A percentile compares a stretch with the other conserved stretches of the same genome.
Evolutionary conservation across 2,113 vertebrate genomes (phyloP).

Genomic region (Syngnathus floridae): DNA sequence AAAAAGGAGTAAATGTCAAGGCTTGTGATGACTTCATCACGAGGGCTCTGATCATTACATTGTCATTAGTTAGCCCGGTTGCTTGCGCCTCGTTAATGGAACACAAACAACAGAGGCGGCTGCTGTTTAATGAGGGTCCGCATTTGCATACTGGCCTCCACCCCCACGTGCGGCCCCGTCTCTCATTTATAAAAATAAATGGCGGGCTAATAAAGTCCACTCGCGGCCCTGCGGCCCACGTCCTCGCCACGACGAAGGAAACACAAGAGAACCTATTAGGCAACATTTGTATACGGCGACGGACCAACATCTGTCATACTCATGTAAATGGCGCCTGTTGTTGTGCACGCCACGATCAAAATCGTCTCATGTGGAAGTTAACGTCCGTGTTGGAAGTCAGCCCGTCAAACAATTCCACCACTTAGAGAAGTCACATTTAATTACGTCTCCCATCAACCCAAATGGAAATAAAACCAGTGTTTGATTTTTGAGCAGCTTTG

Average conservation of each 20-base stretch:
- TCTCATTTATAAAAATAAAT: constrained; percentile 73
- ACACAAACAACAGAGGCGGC: constrained; percentile 53
- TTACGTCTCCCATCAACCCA: constrained; percentile 44
- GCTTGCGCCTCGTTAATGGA: constrained; percentile 64
- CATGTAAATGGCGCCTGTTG: constrained; percentile 52
- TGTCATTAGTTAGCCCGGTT: constrained; percentile 65
- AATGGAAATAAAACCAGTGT: constrained; percentile 44
- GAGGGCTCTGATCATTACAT: constrained; percentile 62
- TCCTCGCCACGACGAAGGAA: constrained; percentile 57
- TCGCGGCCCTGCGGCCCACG: constrained; percentile 54
- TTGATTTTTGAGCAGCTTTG: constrained; percentile 59
- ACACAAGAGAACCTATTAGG: constrained; percentile 61
- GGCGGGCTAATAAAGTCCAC: constrained; percentile 67
- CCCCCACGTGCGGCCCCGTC: constrained; percentile 57
- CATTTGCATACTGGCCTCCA: constrained; percentile 72
- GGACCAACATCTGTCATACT: constrained; percentile 52
- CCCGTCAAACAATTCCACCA: constrained; percentile 34
- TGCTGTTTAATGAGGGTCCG: constrained; percentile 68
- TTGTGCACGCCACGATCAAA: constrained; percentile 46
- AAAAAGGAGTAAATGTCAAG: constrained; percentile 50
- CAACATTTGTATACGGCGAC: constrained; percentile 51
- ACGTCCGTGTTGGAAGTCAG: constrained; percentile 43
- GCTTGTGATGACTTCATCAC: constrained; percentile 61
- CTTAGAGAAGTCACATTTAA: constrained; percentile 54
- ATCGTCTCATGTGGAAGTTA: constrained; percentile 46